These are phyloP conservation scores for Phallusia fumigata DNA, from an alignment of 23 tunicate species.

Conservation along the genomic window DNA sequence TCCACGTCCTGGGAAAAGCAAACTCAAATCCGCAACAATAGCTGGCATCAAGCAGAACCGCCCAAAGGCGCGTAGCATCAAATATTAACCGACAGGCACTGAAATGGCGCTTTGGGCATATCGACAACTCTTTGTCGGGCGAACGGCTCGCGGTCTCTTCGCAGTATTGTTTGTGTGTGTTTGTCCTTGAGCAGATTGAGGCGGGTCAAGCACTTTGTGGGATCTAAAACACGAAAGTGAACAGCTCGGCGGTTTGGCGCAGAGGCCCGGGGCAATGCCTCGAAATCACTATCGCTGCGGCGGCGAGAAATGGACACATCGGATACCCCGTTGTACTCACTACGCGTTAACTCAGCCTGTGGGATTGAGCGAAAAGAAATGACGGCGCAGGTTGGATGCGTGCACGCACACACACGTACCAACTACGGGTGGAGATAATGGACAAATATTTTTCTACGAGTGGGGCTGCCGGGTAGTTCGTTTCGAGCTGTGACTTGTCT, in stretches of 20 bases:
- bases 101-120: too few species aligned
- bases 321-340: neutral
- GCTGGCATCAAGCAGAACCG: too few species aligned
- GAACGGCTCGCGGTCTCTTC: too few species aligned
- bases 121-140: too few species aligned
- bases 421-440: constrained; percentile 15
- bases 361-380: neutral
- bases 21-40: too few species aligned
- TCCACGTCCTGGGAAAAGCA: too few species aligned
- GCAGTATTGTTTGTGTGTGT: neutral
- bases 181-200: neutral
- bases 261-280: constrained; percentile 21
- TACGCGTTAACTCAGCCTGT: neutral
- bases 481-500: neutral
- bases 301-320: constrained; percentile 20
- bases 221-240: neutral
- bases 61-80: too few species aligned
- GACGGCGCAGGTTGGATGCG: neutral
- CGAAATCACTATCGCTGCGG: constrained; percentile 4
- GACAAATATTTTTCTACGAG: neutral
- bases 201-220: constrained; percentile 9
- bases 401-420: constrained; percentile 17
- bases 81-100: too few species aligned
- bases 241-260: neutral
- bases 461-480: neutral